Evolutionary conservation across 2,888 invertebrate genomes (phyloP).

Genomic region (Macrosoma leucophasiata): DNA sequence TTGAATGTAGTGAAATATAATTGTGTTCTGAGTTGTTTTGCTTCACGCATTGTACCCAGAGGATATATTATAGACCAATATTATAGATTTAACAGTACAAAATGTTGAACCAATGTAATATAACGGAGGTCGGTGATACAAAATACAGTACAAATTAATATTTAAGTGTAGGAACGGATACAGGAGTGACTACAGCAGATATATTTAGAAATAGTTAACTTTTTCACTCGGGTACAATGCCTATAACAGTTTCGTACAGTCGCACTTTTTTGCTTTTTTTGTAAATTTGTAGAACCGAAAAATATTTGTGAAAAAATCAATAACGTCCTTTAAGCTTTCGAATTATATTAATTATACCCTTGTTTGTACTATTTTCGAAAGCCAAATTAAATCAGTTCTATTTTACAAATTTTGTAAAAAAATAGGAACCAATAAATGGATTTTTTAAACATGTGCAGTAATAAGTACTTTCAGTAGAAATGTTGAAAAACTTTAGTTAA

Average conservation of each 20-base stretch:
- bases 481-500: slow-evolving; percentile 11
- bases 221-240: slow-evolving; percentile 66
- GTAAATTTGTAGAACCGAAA: too few relatives aligned
- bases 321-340: too few relatives aligned
- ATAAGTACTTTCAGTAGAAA: slow-evolving; percentile 16
- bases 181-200: slow-evolving; percentile 41
- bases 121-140: slow-evolving; percentile 60
- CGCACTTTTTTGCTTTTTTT: slow-evolving; percentile 56
- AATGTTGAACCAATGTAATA: slow-evolving; percentile 50
- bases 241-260: slow-evolving; percentile 50
- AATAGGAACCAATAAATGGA: too few relatives aligned
- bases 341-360: too few relatives aligned
- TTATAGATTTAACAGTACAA: slow-evolving; percentile 51
- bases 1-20: slow-evolving; percentile 62
- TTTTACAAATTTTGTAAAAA: too few relatives aligned
- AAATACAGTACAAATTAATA: slow-evolving; percentile 69
- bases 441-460: too few relatives aligned
- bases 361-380: too few relatives aligned
- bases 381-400: too few relatives aligned
- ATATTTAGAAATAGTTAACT: slow-evolving; percentile 37
- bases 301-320: too few relatives aligned
- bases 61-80: slow-evolving; percentile 44
- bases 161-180: slow-evolving; percentile 55
- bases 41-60: slow-evolving; percentile 56
- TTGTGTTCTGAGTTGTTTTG: slow-evolving; percentile 61